Base-by-base conservation (phyloP, 2,113 vertebrate species). In the Formicarius rufipectus region DNA sequence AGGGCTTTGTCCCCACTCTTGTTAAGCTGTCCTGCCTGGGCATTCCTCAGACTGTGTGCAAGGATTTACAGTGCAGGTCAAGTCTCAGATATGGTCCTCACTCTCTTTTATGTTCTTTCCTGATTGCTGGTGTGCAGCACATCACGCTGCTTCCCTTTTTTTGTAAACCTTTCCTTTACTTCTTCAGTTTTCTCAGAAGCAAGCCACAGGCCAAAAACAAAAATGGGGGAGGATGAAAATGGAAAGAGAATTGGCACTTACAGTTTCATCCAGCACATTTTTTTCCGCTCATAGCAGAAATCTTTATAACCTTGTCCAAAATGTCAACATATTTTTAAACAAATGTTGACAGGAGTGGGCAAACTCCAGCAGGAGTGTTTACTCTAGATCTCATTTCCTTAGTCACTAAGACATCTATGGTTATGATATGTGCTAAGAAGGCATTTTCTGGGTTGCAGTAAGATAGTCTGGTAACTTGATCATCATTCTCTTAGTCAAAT, bases 271-370 rank as follows among this genome's bases (percentile, higher is more conserved):
- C 45, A 76, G 68, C 56, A 69, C 45, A 35, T 81, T 92, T 96
- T 44, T 93, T 90, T 84, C 40, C 90, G 37, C 75, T 93, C 76
- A 45, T 10, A 66, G 78, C 44, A 62, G 37, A 92, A 95, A 92
- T 79, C 56, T 84, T 92, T 69, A 82, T 95, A 95, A 95, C 88
- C 95, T 94, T 95, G 88, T 96, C 90, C 80, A 94, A 93, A 87
- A 87, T 50, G 85, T 79, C 4, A 63, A 91, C 93, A 79, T 94
- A 87, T 89, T 95, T 92, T 93, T 84, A 96, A 97, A 96, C 77
- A 88, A 89, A 75, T 82, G 69, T 89, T 96, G 95, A 93, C 95
- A 96, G 27, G 64, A 28, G 44, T 95, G 80, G 69, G 69, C 56
- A 92, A 93, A 73, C 64, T 93, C 88, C 86, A 95, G 76, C 88